These are phyloP conservation scores for Sceliomorpha sp. DNA, from an alignment of 2,888 invertebrate genomes.

Conservation along the genomic window DNA sequence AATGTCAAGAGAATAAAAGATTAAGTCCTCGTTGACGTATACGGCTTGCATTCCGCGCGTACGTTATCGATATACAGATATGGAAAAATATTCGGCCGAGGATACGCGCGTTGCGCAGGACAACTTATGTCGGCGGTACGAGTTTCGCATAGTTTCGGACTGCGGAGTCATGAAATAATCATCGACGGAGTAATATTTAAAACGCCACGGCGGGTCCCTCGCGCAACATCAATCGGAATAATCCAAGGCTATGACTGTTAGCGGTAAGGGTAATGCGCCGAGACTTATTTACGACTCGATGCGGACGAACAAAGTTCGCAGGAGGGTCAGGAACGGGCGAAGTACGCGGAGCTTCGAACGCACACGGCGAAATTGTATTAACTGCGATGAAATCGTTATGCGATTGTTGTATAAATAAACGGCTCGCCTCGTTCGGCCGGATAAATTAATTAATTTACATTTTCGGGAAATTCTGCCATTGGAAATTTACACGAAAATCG, in stretches of 20 bases:
- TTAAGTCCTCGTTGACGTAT: slow-evolving; percentile 26
- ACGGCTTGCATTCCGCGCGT: slow-evolving; percentile 23
- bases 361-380: slow-evolving; percentile 22
- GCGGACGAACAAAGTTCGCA: slow-evolving; percentile 26
- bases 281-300: slow-evolving; percentile 35
- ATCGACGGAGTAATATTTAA: slow-evolving; percentile 72
- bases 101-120: slow-evolving; percentile 60
- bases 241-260: slow-evolving; percentile 56
- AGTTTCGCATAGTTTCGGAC: slow-evolving; percentile 57
- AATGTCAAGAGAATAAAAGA: slow-evolving; percentile 29
- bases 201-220: slow-evolving; percentile 65
- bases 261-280: slow-evolving; percentile 21
- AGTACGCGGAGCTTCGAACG: too few species aligned
- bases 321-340: too few species aligned
- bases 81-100: slow-evolving; percentile 37
- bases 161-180: slow-evolving; percentile 71
- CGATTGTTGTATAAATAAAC: too few species aligned
- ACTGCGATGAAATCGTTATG: too few species aligned
- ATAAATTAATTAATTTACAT: too few species aligned
- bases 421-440: too few species aligned
- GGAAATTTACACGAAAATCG: too few species aligned
- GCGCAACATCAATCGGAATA: slow-evolving; percentile 76
- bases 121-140: slow-evolving; percentile 43
- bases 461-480: too few species aligned
- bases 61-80: slow-evolving; percentile 30